A percentile compares a stretch with the other conserved stretches of the same genome.
phyloP scores from a whole-genome alignment of 1,140 invertebrate genomes.

The Cydia splendana region DNA sequence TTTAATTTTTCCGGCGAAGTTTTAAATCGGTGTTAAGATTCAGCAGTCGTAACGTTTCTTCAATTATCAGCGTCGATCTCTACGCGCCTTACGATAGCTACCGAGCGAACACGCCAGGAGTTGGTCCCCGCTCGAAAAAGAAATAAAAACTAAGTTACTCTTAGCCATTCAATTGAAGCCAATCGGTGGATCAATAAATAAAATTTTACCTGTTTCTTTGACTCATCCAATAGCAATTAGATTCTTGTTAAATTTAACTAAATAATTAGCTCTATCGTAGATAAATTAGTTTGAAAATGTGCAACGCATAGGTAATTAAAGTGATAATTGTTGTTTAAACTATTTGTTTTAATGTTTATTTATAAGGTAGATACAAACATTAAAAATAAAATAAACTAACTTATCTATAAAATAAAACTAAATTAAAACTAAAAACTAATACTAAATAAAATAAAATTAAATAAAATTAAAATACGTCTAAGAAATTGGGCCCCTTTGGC shows the following conservation, averaged over 20 bases:
- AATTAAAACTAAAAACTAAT: no score
- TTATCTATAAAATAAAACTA: no score
- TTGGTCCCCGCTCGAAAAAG: constrained; percentile 40
- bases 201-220: background rate
- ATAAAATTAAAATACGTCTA: no score
- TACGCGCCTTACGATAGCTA: constrained; percentile 64
- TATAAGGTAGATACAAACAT: no score
- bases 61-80: constrained; percentile 69
- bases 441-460: no score
- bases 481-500: no score
- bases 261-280: no score
- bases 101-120: constrained; percentile 55
- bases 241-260: background rate
- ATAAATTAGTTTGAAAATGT: no score
- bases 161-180: background rate
- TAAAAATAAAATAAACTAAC: no score
- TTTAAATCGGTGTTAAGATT: constrained; percentile 74
- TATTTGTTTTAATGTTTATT: no score
- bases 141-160: constrained; percentile 38
- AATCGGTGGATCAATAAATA: background rate
- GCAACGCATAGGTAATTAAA: no score
- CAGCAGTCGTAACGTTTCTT: constrained; percentile 67
- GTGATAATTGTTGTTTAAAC: no score
- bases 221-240: background rate
- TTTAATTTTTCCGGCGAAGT: constrained; percentile 74